Base-by-base conservation (phyloP, 30 jellyfish, hydroid and myxozoan species). In the Pseudorhiza aurosa region DNA sequence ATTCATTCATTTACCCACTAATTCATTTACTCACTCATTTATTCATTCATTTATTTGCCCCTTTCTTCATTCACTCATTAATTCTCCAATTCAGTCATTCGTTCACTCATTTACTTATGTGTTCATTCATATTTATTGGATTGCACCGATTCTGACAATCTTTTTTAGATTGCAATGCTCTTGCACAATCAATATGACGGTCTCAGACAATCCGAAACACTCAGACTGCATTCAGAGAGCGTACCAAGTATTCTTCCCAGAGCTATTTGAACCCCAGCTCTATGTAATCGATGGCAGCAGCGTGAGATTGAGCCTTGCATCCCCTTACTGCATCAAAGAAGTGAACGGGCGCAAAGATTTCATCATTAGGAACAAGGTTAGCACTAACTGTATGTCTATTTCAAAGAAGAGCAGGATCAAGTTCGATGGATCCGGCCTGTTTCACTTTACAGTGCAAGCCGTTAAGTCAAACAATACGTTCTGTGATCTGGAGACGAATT, bases 191-290 rank as follows among this genome's bases (percentile, higher is more conserved):
- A 46, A 49, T 62, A 72, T 74, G 90, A 85, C 87, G 17, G 46
- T 83, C 21, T 91, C 98, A 24, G 74, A 89, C 6, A 0, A 15
- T 26, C 88, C 91, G 21, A 50, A 17, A 2, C 57, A 83, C 25
- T 65, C 98, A 49, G 98, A 91, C 65, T 91, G 98, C 65, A 91
- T 91, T 45, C 87, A 76, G 35, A 43, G 95, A 35, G 96, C 71
- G 14, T 91, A 67, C 69, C 83, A 83, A 22, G 37, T 83, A n/a
- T 37, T 32, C 43, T 83, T 46, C 70, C 21, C 29, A 35, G 96
- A 91, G 53, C 14, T 35, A 22, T 55, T 91, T 24, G 27, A 22
- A 15, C 95, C 95, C 30, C 25, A 31, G 35, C 47, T 69, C 15
- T 57, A 30, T 29, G 11, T 70, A 19, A 32, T 53, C 8, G 82